Conservation (phyloP, 2,888 invertebrate species). For the Notocelia uddmanniana region DNA sequence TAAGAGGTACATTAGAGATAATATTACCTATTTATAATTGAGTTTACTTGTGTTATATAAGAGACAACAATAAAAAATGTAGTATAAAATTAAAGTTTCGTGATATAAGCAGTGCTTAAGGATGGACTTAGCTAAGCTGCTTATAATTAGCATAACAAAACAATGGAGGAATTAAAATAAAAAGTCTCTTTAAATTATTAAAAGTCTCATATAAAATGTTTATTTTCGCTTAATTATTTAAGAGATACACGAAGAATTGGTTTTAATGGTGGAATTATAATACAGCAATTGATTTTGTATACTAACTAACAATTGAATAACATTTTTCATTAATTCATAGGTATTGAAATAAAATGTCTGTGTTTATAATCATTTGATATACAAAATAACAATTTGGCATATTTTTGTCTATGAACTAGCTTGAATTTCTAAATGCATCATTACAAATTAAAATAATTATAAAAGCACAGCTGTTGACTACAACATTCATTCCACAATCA, state of each 20-base stretch:
- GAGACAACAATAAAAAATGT: too few species aligned
- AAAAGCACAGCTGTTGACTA: constrained; percentile 72
- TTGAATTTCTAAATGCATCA: constrained; percentile 80
- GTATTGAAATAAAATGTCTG: constrained; percentile 58
- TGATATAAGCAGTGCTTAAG: background rate
- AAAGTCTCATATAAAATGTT: constrained; percentile 86
- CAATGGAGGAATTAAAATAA: constrained; percentile 53
- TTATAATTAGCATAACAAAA: background rate
- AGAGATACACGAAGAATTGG: constrained; percentile 78
- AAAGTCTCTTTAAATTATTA: constrained; percentile 64
- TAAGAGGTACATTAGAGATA: background rate
- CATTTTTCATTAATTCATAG: constrained; percentile 50
- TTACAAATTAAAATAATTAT: constrained; percentile 73
- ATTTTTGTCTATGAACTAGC: constrained; percentile 71
- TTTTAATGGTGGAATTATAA: constrained; percentile 59
- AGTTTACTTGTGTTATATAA: too few species aligned
- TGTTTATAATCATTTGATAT: constrained; percentile 62
- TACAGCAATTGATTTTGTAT: constrained; percentile 46
- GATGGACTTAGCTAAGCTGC: too few species aligned
- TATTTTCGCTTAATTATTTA: constrained; percentile 81
- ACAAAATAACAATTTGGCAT: constrained; percentile 83
- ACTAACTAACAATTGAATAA: constrained; percentile 61
- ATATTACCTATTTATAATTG: too few species aligned
- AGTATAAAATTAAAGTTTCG: background rate
- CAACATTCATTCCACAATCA: constrained; percentile 79